Conservation (phyloP, 2,888 invertebrate species). For the Cepaea hortensis region DNA sequence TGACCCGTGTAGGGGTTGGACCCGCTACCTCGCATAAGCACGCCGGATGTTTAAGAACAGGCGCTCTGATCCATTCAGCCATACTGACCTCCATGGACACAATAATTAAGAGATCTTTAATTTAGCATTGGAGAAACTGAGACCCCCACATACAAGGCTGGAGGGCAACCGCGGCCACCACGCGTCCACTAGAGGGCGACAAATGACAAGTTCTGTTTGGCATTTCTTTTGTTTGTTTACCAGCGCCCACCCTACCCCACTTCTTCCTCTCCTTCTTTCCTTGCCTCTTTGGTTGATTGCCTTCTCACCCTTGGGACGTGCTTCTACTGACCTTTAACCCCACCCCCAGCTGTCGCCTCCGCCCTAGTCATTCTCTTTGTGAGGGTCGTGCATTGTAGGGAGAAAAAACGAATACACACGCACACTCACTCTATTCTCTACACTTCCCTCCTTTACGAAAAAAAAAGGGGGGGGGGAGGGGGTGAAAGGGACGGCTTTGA, state of each 20-base stretch:
- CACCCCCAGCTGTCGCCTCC: conserved; percentile 44
- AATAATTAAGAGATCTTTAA: no score
- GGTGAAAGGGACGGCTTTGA: neutral
- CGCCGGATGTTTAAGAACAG: no score
- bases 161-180: conserved; percentile 24
- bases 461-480: neutral
- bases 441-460: neutral
- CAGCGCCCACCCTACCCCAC: neutral
- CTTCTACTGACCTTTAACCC: conserved; percentile 26
- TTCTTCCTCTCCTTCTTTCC: neutral
- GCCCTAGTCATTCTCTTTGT: conserved; percentile 40
- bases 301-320: conserved; percentile 37
- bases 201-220: conserved; percentile 39
- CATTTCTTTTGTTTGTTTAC: conserved; percentile 37
- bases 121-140: neutral
- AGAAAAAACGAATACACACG: neutral
- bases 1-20: no score
- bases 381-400: neutral
- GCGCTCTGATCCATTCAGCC: no score
- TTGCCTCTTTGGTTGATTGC: conserved; percentile 43
- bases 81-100: no score
- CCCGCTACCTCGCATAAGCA: no score
- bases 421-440: neutral
- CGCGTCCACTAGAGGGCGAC: neutral
- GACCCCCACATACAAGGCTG: neutral